Percentiles rank a stretch among this genome's conserved stretches.
These are phyloP conservation scores for Drosophila sp. DNA, from an alignment of 1,140 invertebrate species.

Conservation along the genomic window DNA sequence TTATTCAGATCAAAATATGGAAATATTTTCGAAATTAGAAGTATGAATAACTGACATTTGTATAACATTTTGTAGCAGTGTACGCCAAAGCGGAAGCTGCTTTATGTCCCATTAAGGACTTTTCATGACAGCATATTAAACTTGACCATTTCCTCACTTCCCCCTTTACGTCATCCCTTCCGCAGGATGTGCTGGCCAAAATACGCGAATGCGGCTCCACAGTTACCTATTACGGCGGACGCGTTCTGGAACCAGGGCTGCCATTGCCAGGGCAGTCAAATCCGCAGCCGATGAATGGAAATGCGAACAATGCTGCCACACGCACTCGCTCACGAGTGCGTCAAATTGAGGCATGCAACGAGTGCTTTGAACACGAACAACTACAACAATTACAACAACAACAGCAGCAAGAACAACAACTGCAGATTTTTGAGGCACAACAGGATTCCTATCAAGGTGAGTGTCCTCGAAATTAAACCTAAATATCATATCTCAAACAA, in stretches of 20 bases:
- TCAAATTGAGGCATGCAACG: conserved; percentile 73
- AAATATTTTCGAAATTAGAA: too few species aligned
- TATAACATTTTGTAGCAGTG: too few species aligned
- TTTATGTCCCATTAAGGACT: conserved; percentile 66
- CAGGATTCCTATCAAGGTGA: conserved; percentile 74
- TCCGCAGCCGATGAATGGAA: conserved; percentile 41
- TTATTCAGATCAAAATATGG: too few species aligned
- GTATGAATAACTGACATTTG: too few species aligned
- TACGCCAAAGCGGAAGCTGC: conserved; percentile 8
- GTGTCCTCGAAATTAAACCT: not conserved
- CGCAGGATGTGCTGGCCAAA: conserved; percentile 92
- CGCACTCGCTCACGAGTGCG: conserved; percentile 60
- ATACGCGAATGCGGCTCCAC: conserved; percentile 94
- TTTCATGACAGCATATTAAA: conserved; percentile 50
- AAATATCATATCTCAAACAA: not conserved
- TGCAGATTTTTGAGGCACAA: conserved; percentile 1
- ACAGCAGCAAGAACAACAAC: conserved; percentile 52
- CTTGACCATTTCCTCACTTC: conserved; percentile 18
- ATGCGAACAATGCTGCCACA: conserved; percentile 18
- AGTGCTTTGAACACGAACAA: conserved; percentile 48
- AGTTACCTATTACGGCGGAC: conserved; percentile 94
- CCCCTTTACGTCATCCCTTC: not conserved
- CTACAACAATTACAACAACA: conserved; percentile 56
- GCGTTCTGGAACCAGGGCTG: conserved; percentile 89
- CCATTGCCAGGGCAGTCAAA: conserved; percentile 18